Evolutionary conservation across 2,797 vertebrate genomes (phyloP).

Genomic region (Scolopax bukidnonensis): DNA sequence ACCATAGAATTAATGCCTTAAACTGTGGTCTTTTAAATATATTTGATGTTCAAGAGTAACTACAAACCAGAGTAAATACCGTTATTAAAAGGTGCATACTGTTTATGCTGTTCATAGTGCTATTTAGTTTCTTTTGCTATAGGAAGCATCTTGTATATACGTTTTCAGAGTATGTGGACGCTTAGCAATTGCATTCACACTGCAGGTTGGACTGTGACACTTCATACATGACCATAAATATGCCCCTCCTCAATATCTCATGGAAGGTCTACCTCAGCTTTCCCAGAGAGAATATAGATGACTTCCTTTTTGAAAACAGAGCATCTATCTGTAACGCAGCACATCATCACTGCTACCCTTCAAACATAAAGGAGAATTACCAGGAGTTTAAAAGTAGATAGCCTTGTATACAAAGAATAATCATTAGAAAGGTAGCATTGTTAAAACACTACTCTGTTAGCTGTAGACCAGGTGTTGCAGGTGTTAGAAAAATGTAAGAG

Average conservation of each 20-base stretch:
- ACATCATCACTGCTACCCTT: slow-evolving; percentile 57
- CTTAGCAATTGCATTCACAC: slow-evolving; percentile 68
- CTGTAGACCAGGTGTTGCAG: slow-evolving; percentile 42
- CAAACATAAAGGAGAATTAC: neutral
- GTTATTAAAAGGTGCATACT: slow-evolving; percentile 32
- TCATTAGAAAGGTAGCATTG: slow-evolving; percentile 19
- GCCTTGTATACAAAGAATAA: neutral
- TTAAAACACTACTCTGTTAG: slow-evolving; percentile 47
- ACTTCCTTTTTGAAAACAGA: slow-evolving; percentile 61
- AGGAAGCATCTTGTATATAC: slow-evolving; percentile 55
- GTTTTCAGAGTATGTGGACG: slow-evolving; percentile 51
- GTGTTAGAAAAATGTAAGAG: slow-evolving; percentile 30
- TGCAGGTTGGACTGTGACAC: slow-evolving; percentile 64
- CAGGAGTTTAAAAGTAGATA: slow-evolving; percentile 27
- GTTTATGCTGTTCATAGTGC: slow-evolving; percentile 55
- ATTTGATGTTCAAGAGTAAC: slow-evolving; percentile 49
- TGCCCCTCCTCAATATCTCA: slow-evolving; percentile 17
- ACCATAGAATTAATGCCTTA: slow-evolving; percentile 36
- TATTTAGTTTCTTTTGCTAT: slow-evolving; percentile 56
- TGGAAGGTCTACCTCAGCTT: slow-evolving; percentile 31
- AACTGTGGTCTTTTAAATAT: slow-evolving; percentile 33
- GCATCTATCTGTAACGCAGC: slow-evolving; percentile 49
- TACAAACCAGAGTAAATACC: slow-evolving; percentile 28
- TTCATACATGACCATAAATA: slow-evolving; percentile 72
- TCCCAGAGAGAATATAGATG: slow-evolving; percentile 17